Percentiles rank a stretch among this genome's conserved stretches.
Evolutionary conservation across 2,113 vertebrate species (phyloP).

Genomic region (Hoplias malabaricus): DNA sequence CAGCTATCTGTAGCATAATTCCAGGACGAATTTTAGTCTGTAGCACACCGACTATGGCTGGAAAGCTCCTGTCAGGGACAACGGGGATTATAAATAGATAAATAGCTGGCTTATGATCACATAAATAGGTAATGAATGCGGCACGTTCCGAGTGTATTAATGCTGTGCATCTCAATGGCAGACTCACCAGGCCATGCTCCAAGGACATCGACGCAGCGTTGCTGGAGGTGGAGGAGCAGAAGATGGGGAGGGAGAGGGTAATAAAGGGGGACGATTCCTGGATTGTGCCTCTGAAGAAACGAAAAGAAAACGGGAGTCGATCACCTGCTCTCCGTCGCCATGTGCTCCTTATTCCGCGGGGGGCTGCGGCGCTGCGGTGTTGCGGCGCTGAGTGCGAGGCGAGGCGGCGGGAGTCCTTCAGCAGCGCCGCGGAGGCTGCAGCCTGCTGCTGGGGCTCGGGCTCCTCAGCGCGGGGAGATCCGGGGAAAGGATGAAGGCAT

Average conservation of each 20-base stretch:
- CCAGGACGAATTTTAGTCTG: slow-evolving; percentile 11
- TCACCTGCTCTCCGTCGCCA: slow-evolving; percentile 35
- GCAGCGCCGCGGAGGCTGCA: slow-evolving; percentile 49
- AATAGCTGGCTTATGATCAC: neutral
- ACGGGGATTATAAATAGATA: slow-evolving; percentile 10
- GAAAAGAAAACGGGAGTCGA: slow-evolving; percentile 21
- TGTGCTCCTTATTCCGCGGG: slow-evolving; percentile 21
- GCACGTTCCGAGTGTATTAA: neutral
- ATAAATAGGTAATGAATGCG: neutral
- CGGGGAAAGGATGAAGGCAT: slow-evolving; percentile 47
- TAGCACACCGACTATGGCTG: neutral
- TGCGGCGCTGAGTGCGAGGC: no score
- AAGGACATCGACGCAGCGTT: slow-evolving; percentile 57
- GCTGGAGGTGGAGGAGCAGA: slow-evolving; percentile 32
- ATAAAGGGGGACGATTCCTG: slow-evolving; percentile 39
- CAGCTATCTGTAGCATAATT: slow-evolving; percentile 42
- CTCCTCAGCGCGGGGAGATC: slow-evolving; percentile 52
- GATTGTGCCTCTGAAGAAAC: slow-evolving; percentile 32
- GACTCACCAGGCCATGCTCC: slow-evolving; percentile 63
- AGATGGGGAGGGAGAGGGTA: neutral
- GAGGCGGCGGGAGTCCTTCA: slow-evolving; percentile 4
- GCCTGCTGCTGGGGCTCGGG: slow-evolving; percentile 52
- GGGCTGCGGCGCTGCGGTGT: neutral
- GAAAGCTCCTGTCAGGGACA: neutral
- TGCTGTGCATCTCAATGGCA: slow-evolving; percentile 42